Base-by-base conservation (phyloP, 2,888 invertebrate species). In the Tipula helvola region DNA sequence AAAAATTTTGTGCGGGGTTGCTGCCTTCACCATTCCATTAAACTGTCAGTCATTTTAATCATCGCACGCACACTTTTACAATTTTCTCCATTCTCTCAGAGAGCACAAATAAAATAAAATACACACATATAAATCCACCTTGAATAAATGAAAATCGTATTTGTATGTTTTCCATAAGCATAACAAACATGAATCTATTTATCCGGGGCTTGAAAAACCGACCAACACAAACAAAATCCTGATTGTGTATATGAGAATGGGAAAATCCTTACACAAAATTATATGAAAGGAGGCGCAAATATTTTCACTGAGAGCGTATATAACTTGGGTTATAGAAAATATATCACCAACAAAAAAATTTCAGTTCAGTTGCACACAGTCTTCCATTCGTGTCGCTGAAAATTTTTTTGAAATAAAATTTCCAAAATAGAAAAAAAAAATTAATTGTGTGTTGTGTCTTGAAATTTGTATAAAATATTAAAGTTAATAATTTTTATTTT, bases 311-410 rank as follows among this genome's bases (percentile, higher is more conserved):
- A 28, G 71, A 71, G 28, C 28, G 16, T 16, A 52, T 12, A 52
- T n/a, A 52, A 52, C 1, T 52, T 16, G 52, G 42, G 13, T 2
- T 28, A 86, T 28, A 3, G 36, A 86, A 28, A 42, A n/a, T 86
- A 28, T 28, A 13, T 18, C 13, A 16, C 16, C 4, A 18, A 16
- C 10, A 18, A 18, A 18, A 16, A 36, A 71, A 1, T 28, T 44
- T 42, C 44, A 42, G 85, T 87, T 88, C 88, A 88, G 88, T 88
- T 88, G 88, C 87, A 88, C 88, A 88, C 87, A 83, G 88, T 88
- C 88, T 88, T 88, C 88, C 88, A 88, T 88, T 88, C 87, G 87
- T 87, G 88, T 87, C 86, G 88, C 88, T 85, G 85, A 87, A 44
- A 36, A 86, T 18, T 85, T 42, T 12, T 39, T 85, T 85, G 41